These are phyloP conservation scores for Nomada fabriciana DNA, from an alignment of 2,888 invertebrate genomes.

Conservation along the genomic window DNA sequence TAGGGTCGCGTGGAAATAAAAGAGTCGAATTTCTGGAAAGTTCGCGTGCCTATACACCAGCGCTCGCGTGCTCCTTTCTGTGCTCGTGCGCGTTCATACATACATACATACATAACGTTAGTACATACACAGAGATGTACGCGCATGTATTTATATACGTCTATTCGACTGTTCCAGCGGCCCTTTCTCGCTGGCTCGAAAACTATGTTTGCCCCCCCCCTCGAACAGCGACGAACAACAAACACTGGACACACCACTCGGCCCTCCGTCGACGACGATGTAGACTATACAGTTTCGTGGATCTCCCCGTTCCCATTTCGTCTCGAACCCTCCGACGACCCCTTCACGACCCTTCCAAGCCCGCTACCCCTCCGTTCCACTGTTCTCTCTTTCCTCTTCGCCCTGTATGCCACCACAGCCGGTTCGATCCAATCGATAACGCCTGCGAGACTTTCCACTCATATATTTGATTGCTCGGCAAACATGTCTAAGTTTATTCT, in stretches of 20 bases:
- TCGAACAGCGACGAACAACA: slow-evolving; percentile 80
- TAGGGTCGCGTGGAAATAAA: slow-evolving; percentile 72
- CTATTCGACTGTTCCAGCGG: slow-evolving; percentile 42
- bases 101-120: neutral
- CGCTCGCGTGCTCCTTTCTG: neutral
- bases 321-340: slow-evolving; percentile 57
- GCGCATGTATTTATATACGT: neutral
- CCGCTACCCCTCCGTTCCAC: slow-evolving; percentile 43
- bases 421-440: slow-evolving; percentile 78
- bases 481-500: slow-evolving; percentile 83
- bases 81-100: neutral
- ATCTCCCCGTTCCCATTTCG: slow-evolving; percentile 61
- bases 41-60: slow-evolving; percentile 54
- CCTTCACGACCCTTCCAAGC: slow-evolving; percentile 27
- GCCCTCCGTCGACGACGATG: slow-evolving; percentile 61
- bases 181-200: slow-evolving; percentile 70
- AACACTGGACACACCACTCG: slow-evolving; percentile 76
- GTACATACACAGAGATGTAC: neutral
- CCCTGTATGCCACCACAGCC: slow-evolving; percentile 65
- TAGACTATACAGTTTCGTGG: slow-evolving; percentile 71
- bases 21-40: slow-evolving; percentile 76
- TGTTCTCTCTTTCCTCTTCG: slow-evolving; percentile 41
- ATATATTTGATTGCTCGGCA: slow-evolving; percentile 84
- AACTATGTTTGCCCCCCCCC: slow-evolving; percentile 79
- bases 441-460: slow-evolving; percentile 82